Percentiles rank a stretch among this genome's conserved stretches.
phyloP scores from a whole-genome alignment of 2,797 vertebrate genomes.

The Merluccius polli region DNA sequence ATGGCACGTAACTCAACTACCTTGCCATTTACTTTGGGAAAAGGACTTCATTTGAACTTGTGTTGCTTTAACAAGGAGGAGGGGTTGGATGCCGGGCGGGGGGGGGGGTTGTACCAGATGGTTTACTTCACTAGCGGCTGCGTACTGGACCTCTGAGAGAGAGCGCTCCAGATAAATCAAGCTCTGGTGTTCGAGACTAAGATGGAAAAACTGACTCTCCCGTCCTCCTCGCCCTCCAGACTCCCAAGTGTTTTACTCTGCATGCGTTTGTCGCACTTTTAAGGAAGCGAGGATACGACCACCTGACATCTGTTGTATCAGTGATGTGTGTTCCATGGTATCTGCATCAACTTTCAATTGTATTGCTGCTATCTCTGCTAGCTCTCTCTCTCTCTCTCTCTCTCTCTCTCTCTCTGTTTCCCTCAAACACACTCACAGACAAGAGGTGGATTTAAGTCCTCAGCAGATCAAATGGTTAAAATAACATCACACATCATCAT shows the following conservation, averaged over 20 bases:
- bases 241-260: neutral
- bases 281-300: neutral
- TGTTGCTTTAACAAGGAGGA: slow-evolving; percentile 66
- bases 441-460: no score
- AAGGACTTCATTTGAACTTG: slow-evolving; percentile 31
- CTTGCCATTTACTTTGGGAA: slow-evolving; percentile 26
- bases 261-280: neutral
- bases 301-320: neutral
- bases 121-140: slow-evolving; percentile 69
- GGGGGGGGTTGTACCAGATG: slow-evolving; percentile 60
- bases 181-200: slow-evolving; percentile 54
- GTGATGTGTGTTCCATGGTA: slow-evolving; percentile 15
- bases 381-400: slow-evolving; percentile 3
- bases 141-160: slow-evolving; percentile 47
- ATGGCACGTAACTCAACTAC: neutral
- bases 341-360: slow-evolving; percentile 22
- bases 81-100: neutral
- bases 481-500: no score
- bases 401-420: neutral
- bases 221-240: neutral
- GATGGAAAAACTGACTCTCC: slow-evolving; percentile 69
- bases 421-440: neutral
- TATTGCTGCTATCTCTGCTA: slow-evolving; percentile 11
- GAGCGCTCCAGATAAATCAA: slow-evolving; percentile 61
- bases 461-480: no score